Evolutionary conservation across 2,888 invertebrate species (phyloP).

Genomic region (Sphecodes monilicornis): DNA sequence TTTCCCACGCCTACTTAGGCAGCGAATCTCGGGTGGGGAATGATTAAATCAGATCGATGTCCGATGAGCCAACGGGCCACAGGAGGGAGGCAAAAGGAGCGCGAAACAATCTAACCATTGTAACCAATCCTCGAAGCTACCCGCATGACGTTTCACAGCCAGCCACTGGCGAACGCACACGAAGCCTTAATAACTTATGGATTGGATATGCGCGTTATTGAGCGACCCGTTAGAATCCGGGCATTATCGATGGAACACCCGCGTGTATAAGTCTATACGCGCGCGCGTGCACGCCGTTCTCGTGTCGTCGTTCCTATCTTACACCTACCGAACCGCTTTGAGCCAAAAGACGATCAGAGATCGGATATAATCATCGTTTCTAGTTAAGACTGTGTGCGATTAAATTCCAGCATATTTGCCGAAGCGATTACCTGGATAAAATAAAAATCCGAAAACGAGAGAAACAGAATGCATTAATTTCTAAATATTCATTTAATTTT

Average conservation of each 20-base stretch:
- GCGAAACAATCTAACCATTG: conserved; percentile 71
- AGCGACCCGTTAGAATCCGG: conserved; percentile 80
- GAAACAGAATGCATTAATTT: background rate
- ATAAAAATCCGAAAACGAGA: background rate
- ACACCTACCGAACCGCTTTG: background rate
- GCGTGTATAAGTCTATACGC: conserved; percentile 52
- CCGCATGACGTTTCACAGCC: conserved; percentile 70
- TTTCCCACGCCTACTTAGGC: background rate
- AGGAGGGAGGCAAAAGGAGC: conserved; percentile 28
- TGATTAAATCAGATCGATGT: conserved; percentile 34
- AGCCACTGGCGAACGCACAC: conserved; percentile 74
- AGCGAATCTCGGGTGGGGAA: conserved; percentile 4
- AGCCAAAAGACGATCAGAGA: background rate
- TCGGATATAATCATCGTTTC: background rate
- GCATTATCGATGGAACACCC: conserved; percentile 78
- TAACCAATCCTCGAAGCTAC: conserved; percentile 78
- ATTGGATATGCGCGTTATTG: conserved; percentile 79
- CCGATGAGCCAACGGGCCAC: conserved; percentile 17
- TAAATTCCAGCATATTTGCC: background rate
- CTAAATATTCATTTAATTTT: background rate
- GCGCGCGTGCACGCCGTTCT: conserved; percentile 7
- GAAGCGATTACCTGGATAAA: no score
- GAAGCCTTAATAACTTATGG: conserved; percentile 81
- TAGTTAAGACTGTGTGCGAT: background rate
- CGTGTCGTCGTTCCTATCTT: conserved; percentile 21